Percentiles rank a stretch among this genome's conserved stretches.
Conservation (phyloP, 2,113 vertebrate species). For the Meleagris gallopavo region DNA sequence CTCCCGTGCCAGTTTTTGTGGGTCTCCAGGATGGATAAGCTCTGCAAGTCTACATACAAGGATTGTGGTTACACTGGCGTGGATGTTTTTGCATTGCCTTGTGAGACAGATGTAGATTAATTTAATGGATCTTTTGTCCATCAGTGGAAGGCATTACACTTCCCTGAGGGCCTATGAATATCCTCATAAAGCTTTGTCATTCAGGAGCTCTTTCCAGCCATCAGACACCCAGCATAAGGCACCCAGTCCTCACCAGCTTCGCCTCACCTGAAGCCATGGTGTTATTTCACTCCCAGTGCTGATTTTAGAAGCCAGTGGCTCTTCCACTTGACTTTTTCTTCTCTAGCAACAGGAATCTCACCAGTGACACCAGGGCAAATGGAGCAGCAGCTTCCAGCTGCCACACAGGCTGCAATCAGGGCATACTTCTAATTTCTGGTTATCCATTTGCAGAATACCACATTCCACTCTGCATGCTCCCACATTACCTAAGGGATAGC, state of each 20-base stretch:
- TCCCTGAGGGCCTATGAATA: no score
- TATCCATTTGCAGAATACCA: neutral
- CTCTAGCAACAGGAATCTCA: neutral
- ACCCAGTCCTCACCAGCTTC: neutral
- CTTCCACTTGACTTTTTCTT: neutral
- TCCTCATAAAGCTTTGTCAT: neutral
- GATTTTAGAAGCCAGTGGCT: neutral
- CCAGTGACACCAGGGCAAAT: neutral
- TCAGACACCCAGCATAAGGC: neutral
- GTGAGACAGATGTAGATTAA: neutral
- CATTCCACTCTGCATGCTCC: neutral
- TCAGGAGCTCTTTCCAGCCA: neutral
- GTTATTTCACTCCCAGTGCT: neutral
- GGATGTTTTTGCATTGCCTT: neutral
- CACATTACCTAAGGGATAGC: neutral
- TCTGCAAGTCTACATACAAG: neutral
- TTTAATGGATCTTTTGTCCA: neutral
- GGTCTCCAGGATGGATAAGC: neutral
- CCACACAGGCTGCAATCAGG: neutral
- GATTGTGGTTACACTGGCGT: accelerated
- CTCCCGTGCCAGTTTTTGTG: neutral
- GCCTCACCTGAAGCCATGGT: neutral
- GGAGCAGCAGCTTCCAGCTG: accelerated
- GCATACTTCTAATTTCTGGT: neutral
- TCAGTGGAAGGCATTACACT: neutral